Base-by-base conservation (phyloP, 2,888 invertebrate species). In the Sipha maydis region DNA sequence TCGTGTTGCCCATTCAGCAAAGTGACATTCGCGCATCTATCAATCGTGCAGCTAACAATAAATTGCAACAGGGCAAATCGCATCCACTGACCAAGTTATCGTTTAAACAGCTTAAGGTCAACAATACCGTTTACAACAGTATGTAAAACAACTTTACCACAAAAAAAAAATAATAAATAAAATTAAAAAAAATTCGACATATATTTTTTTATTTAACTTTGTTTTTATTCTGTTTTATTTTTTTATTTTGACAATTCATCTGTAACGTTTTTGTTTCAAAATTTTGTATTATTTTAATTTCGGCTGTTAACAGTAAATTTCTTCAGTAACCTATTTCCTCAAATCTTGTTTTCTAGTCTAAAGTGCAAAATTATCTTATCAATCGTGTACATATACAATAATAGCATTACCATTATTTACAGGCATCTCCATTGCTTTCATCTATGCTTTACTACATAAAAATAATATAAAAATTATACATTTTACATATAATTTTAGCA, bases 71-170 rank as follows among this genome's bases (percentile, higher is more conserved):
- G 92, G 97, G 97, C 91, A 97, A 96, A 93, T 97, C 96, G 91
- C 97, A 98, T 94, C 97, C 98, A 90, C 94, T 98, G 91, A 95
- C 97, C 91, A 95, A 96, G 94, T 94, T 98, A 92, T 95, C 95
- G 93, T 94, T 95, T 92, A 95, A 94, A 92, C 95, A 96, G 93
- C 94, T 94, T 91, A 94, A 95, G 93, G 94, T 95, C 93, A 96
- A 95, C 93, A 95, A 96, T 93, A 94, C 95, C 92, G 96, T 96
- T 92, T 97, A 96, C 93, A 97, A 97, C 93, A 97, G 96, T 92
- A 96, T 97, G 97, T 97, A 95, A 86, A 71, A 71, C 71, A 73
- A 73, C 48, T 7, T 14, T 80, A 80, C 11, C 28, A 31, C 41
- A 48, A 71, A 82, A 48, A 80, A 1, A 48, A 28, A 71, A n/a